phyloP scores from a whole-genome alignment of 2,888 invertebrate species.

The Athalia rosae region DNA sequence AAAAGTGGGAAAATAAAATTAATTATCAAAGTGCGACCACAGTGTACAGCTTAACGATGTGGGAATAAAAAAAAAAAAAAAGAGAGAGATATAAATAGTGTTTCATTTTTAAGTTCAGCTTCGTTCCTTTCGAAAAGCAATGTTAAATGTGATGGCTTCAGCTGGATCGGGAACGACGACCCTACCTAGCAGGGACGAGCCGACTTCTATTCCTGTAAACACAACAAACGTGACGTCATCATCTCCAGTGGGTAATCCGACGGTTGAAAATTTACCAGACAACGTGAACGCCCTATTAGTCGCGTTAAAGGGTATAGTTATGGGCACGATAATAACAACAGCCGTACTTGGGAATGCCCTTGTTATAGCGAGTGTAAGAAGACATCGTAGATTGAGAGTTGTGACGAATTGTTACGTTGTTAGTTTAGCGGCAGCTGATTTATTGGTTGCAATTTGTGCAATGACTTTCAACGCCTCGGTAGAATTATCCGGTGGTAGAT shows the following conservation, averaged over 20 bases:
- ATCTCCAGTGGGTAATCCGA: conserved; percentile 65
- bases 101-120: background rate
- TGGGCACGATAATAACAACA: conserved; percentile 90
- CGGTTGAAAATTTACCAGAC: conserved; percentile 67
- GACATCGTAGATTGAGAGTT: conserved; percentile 87
- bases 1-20: no score
- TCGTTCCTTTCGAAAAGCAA: conserved; percentile 45
- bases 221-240: conserved; percentile 56
- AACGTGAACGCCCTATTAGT: conserved; percentile 70
- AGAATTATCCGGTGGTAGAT: conserved; percentile 87
- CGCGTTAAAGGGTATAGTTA: conserved; percentile 85
- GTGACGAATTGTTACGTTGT: conserved; percentile 98
- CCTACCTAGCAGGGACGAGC: conserved; percentile 62
- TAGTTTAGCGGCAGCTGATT: conserved; percentile 94
- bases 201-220: conserved; percentile 53
- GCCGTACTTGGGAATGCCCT: conserved; percentile 94
- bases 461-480: conserved; percentile 95
- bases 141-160: conserved; percentile 66
- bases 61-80: background rate
- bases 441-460: conserved; percentile 92
- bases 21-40: no score
- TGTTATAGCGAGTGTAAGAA: conserved; percentile 89
- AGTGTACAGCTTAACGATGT: no score
- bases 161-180: conserved; percentile 65
- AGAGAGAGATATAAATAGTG: background rate